phyloP scores from a whole-genome alignment of 92 coral and sea anemone genomes.

The Siderastrea radians region DNA sequence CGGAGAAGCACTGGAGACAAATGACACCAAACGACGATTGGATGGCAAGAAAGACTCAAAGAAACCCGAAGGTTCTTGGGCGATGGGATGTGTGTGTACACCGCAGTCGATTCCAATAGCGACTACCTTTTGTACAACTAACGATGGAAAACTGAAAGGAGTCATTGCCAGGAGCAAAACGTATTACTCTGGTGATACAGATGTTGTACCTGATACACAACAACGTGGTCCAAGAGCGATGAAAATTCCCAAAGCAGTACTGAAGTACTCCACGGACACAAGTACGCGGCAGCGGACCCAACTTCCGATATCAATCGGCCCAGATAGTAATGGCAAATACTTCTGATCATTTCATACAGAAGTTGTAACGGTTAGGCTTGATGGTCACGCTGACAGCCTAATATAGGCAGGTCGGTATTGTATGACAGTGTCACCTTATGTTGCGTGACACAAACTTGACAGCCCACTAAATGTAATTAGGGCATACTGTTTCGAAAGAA shows the following conservation, averaged over 20 bases:
- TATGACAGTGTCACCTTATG: not conserved
- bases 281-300: slow-evolving; percentile 64
- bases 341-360: not conserved
- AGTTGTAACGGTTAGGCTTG: not conserved
- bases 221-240: slow-evolving; percentile 61
- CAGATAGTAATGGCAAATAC: slow-evolving; percentile 43
- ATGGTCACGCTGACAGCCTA: slow-evolving; percentile 1
- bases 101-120: slow-evolving; percentile 62
- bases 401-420: not conserved
- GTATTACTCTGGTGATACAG: slow-evolving; percentile 19
- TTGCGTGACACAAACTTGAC: not conserved
- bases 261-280: slow-evolving; percentile 76
- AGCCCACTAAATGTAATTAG: not conserved
- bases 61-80: slow-evolving; percentile 83
- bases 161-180: slow-evolving; percentile 46
- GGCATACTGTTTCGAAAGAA: not conserved
- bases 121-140: slow-evolving; percentile 40
- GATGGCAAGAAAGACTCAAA: slow-evolving; percentile 22
- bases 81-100: slow-evolving; percentile 61
- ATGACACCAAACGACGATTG: slow-evolving; percentile 1
- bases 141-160: slow-evolving; percentile 64
- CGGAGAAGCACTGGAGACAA: slow-evolving; percentile 26
- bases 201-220: slow-evolving; percentile 31
- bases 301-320: slow-evolving; percentile 81
- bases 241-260: slow-evolving; percentile 85